phyloP scores from a whole-genome alignment of 2,888 invertebrate species.

The Chymomyza procnemis region DNA sequence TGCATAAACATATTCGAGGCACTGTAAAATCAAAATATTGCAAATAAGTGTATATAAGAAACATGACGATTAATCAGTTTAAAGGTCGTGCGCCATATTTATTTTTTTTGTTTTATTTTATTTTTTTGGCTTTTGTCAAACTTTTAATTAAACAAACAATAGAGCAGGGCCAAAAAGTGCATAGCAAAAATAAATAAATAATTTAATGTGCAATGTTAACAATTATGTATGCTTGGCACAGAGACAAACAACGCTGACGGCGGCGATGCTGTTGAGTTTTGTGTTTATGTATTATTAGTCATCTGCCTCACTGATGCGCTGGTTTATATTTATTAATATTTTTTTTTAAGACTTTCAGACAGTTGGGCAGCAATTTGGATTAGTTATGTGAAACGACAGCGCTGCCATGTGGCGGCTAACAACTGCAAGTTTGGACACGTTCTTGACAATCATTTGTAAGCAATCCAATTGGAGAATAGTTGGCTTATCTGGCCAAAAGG shows the following conservation, averaged over 20 bases:
- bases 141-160: conserved; percentile 26
- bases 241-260: background rate
- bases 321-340: background rate
- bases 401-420: too few relatives aligned
- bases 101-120: too few relatives aligned
- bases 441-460: background rate
- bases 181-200: background rate
- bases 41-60: conserved; percentile 21
- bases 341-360: background rate
- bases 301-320: conserved; percentile 15
- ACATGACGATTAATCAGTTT: conserved; percentile 53
- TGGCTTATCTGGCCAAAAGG: conserved; percentile 30
- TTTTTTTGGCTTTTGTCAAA: conserved; percentile 17
- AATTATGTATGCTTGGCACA: background rate
- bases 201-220: background rate
- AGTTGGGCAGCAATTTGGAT: background rate
- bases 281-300: conserved; percentile 41
- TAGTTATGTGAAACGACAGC: too few relatives aligned
- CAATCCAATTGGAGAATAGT: conserved; percentile 23
- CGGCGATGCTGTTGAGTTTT: background rate
- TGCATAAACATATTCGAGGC: too few relatives aligned
- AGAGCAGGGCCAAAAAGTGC: background rate
- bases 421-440: background rate
- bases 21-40: background rate
- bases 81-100: conserved; percentile 47